Evolutionary conservation across 2,113 vertebrate species (phyloP).

Genomic region (Alouatta palliata): DNA sequence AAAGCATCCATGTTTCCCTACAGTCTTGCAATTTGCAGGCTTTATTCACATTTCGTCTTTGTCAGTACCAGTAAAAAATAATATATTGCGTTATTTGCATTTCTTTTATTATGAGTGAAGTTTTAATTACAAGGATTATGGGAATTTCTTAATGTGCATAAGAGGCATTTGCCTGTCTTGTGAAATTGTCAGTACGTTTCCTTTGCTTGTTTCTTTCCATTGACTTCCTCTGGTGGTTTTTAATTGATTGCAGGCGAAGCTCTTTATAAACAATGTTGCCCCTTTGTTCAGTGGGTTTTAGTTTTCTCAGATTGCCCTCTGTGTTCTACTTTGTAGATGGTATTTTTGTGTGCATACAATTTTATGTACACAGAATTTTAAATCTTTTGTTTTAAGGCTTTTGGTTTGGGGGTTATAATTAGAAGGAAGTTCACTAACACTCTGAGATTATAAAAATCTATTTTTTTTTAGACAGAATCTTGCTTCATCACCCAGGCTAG

Average conservation of each 20-base stretch:
- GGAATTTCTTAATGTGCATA: not conserved
- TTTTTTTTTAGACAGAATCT: too few relatives aligned
- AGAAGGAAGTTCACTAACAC: not conserved
- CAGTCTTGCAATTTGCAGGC: rapidly evolving
- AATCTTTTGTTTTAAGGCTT: not conserved
- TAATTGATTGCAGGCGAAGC: not conserved
- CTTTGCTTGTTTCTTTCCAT: not conserved
- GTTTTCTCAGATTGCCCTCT: not conserved
- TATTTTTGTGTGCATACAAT: not conserved
- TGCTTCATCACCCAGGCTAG: too few relatives aligned
- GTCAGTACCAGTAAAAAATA: not conserved
- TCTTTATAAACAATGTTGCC: not conserved
- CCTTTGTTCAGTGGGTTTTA: not conserved
- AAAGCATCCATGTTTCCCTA: not conserved
- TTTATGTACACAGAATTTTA: not conserved
- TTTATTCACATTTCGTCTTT: not conserved
- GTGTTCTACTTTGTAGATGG: not conserved
- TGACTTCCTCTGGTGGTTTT: not conserved
- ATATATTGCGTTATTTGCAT: not conserved
- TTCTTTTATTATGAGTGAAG: not conserved
- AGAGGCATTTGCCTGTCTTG: not conserved
- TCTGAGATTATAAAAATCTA: not conserved
- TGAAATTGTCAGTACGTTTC: not conserved
- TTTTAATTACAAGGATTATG: not conserved
- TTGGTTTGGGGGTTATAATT: not conserved